Evolutionary conservation across 2,797 vertebrate genomes (phyloP).

Genomic region (Chrysocyon brachyurus): DNA sequence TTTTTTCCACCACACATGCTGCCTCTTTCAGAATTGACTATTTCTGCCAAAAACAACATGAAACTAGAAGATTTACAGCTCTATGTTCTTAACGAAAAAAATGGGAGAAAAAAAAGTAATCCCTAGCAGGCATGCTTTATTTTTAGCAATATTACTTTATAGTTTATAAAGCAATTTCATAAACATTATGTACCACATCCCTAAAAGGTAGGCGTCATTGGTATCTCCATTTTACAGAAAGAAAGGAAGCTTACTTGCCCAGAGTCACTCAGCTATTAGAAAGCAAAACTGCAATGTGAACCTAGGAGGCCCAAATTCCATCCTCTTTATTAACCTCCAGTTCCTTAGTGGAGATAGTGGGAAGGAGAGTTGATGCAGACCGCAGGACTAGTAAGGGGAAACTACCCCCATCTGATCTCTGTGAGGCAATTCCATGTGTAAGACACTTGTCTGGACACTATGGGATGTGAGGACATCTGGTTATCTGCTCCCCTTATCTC

Average conservation of each 20-base stretch:
- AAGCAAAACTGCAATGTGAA: neutral
- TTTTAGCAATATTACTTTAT: constrained; percentile 76
- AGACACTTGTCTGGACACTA: neutral
- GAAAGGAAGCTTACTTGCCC: neutral
- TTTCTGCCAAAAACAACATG: constrained; percentile 78
- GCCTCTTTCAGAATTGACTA: constrained; percentile 80
- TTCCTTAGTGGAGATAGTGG: neutral
- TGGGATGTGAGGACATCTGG: rapidly evolving
- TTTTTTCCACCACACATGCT: constrained; percentile 61
- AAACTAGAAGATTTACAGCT: constrained; percentile 78
- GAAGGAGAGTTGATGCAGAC: neutral
- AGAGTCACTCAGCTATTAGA: neutral
- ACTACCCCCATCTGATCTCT: neutral
- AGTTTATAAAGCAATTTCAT: constrained; percentile 64
- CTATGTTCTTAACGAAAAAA: constrained; percentile 24
- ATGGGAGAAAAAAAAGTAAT: neutral
- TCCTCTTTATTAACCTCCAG: neutral
- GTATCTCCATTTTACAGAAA: constrained; percentile 58
- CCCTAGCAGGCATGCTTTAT: constrained; percentile 69
- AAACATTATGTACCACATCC: constrained; percentile 47
- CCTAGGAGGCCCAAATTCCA: neutral
- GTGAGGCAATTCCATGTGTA: neutral
- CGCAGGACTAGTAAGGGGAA: neutral
- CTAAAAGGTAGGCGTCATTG: neutral
- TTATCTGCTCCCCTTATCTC: neutral